Percentiles rank a stretch among this genome's conserved stretches.
Evolutionary conservation across 2,113 vertebrate species (phyloP).

Genomic region (Oncorhynchus clarkii): DNA sequence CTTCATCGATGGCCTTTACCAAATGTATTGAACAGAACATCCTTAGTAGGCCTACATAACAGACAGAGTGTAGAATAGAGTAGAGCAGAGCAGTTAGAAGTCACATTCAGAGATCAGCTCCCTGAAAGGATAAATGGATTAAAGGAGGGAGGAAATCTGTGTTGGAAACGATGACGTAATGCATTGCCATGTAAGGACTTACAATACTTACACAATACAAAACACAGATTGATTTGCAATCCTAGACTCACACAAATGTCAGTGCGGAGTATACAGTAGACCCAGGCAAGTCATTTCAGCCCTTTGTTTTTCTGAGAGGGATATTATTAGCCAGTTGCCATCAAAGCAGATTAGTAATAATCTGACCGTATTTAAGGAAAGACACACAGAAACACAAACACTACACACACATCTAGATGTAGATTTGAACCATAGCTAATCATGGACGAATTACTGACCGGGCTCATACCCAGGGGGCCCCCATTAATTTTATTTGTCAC

Average conservation of each 20-base stretch:
- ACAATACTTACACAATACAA: background rate
- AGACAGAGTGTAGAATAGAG: background rate
- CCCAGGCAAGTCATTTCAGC: background rate
- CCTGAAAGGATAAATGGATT: slow-evolving; percentile 61
- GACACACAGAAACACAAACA: background rate
- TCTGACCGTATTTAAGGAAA: background rate
- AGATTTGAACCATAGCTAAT: too few relatives aligned
- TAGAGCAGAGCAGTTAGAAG: slow-evolving; percentile 29
- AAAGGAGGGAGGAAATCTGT: slow-evolving; percentile 30
- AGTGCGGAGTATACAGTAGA: background rate
- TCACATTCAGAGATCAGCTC: slow-evolving; percentile 49
- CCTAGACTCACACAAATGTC: background rate
- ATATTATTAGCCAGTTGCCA: too few relatives aligned
- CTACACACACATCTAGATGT: background rate
- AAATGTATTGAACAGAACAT: too few relatives aligned
- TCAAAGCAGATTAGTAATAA: slow-evolving; percentile 31
- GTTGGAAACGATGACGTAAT: slow-evolving; percentile 31
- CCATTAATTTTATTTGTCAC: too few relatives aligned
- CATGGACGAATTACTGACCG: too few relatives aligned
- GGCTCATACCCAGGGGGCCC: too few relatives aligned
- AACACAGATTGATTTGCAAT: background rate
- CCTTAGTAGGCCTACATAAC: too few relatives aligned
- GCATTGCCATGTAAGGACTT: background rate
- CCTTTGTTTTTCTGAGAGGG: too few relatives aligned
- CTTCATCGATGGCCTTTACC: too few relatives aligned